Percentiles rank a stretch among this genome's conserved stretches.
Conservation (phyloP, 2,113 vertebrate genomes). For the Malaclemys terrapin region DNA sequence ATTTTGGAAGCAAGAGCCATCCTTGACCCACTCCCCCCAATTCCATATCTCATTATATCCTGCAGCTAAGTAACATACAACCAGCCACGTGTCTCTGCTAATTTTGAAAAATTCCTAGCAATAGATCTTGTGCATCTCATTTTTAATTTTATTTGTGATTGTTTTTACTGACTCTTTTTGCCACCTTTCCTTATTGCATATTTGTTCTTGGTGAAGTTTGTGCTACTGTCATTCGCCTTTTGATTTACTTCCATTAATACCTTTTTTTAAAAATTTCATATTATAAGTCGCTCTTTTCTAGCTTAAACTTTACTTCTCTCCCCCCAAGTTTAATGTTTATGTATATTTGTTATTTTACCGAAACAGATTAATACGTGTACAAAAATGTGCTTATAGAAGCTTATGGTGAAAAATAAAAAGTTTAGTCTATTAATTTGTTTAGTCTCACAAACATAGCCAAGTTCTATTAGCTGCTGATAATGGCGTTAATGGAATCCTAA, state of each 20-base stretch:
- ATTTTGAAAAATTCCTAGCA: neutral
- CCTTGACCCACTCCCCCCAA: no score
- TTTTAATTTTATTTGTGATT: neutral
- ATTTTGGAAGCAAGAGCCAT: no score
- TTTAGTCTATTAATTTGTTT: neutral
- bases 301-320: neutral
- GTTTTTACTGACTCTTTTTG: neutral
- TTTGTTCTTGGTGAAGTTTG: neutral
- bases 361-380: neutral
- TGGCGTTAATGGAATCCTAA: neutral
- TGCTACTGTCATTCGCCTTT: neutral
- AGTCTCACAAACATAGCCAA: neutral
- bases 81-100: accelerated
- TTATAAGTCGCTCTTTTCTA: neutral
- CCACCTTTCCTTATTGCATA: neutral
- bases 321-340: neutral
- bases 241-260: neutral
- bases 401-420: accelerated
- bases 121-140: accelerated
- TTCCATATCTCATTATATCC: no score
- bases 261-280: neutral
- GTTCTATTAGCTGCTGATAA: neutral
- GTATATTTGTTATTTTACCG: neutral
- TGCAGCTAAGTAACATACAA: no score
- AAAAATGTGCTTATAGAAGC: neutral